Base-by-base conservation (phyloP, 2,888 invertebrate genomes). In the Kuschelorhynchus macadamiae region DNA sequence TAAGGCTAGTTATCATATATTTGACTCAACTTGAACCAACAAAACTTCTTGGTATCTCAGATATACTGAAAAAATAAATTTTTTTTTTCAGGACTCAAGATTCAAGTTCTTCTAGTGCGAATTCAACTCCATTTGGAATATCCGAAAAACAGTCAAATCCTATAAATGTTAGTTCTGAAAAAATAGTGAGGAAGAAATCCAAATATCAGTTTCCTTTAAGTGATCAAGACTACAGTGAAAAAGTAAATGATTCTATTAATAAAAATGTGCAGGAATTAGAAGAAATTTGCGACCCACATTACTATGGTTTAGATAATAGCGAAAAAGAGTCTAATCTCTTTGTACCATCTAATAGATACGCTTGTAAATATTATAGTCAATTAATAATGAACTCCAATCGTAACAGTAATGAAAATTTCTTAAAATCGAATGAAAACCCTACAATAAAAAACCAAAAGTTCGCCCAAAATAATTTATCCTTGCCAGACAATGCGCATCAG, bases 161-260 rank as follows among this genome's bases (percentile, higher is more conserved):
- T 0, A 8, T 32, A 50, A 52, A 14, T 44, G 12, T 20, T 30
- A 18, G 25, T 46, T 46, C 47, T 2, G 21, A 14, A 18, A 11
- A 30, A n/a, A 14, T 9, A 46, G 32, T 33, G 14, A 18, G 20
- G 21, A 61, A 52, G n/a, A 61, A 53, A 20, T 32, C 32, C 2
- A 55, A 55, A 55, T 41, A 18, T 41, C n/a, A 49, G 30, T 61
- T 67, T 62, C 62, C 67, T 18, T 46, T 67, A 46, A 49, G 44
- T 11, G 67, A 67, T 57, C 57, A 66, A 44, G 66, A 66, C 17
- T 49, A 41, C 47, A 32, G 2, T 5, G 21, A 25, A 5, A n/a
- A 53, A 1, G 14, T 4, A 18, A 33, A 17, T 21, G 16, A 36
- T n/a, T 21, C 44, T 36, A 32, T 30, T n/a, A 21, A 20, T 3